Evolutionary conservation across 2,888 invertebrate species (phyloP).

Genomic region (Cephus rjabovi): DNA sequence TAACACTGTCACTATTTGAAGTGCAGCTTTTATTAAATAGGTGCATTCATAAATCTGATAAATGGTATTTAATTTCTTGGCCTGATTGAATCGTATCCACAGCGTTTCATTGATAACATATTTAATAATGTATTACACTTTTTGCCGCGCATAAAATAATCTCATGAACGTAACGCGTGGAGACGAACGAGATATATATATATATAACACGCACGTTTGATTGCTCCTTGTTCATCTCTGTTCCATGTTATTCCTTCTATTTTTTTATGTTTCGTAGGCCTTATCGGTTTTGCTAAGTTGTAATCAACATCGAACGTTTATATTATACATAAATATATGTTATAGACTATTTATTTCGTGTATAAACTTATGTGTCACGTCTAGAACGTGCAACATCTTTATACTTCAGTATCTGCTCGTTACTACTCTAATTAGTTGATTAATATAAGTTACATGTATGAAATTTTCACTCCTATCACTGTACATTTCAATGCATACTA

Average conservation of each 20-base stretch:
- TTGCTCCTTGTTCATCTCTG: neutral
- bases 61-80: neutral
- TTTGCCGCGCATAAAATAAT: neutral
- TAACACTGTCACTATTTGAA: neutral
- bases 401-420: neutral
- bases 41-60: neutral
- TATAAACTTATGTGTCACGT: neutral
- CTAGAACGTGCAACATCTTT: neutral
- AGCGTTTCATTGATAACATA: neutral
- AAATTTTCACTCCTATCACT: constrained; percentile 48
- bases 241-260: neutral
- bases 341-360: neutral
- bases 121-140: neutral
- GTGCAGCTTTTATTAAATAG: neutral
- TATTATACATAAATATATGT: neutral
- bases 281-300: neutral
- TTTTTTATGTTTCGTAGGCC: neutral
- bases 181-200: neutral
- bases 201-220: neutral
- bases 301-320: neutral
- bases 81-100: neutral
- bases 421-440: neutral
- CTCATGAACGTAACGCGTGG: neutral
- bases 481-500: constrained; percentile 49
- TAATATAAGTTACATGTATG: constrained; percentile 15